Evolutionary conservation across 2,888 invertebrate genomes (phyloP), one percentile per base, ranked within the genome.

Genomic region (Sphinx pinastri): DNA sequence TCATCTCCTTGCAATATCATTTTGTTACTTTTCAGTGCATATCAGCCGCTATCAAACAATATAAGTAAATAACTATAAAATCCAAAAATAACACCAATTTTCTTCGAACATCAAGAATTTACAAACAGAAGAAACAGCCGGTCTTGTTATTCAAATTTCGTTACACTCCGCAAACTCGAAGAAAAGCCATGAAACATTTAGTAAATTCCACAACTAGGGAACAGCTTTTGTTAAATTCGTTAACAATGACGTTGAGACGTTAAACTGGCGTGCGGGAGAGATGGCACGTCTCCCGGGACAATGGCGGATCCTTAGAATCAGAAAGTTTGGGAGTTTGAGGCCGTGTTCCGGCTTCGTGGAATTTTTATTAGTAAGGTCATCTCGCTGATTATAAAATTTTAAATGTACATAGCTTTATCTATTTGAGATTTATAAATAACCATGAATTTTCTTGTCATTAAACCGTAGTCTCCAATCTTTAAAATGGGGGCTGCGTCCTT

Each of bases 151-250:
- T 69, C 14, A 69, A 63, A 69, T 63, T 63, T 54, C 47, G 52
- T 16, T 68, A 68, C 16, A 52, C 25, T 70, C 66, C 71, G 69
- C 71, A 70, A 71, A 73, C 66, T 58, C 45, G 60, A 72, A 70
- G 71, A 67, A 72, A 72, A 68, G 71, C 72, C 51, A 52, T 45
- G 59, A 49, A 57, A 72, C 67, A 71, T 73, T 73, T 68, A 38
- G 63, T 55, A 70, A 74, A 74, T 76, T 72, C 67, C 69, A 38
- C 58, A 68, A 73, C 69, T 71, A 63, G 72, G 71, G 71, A 74
- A 72, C 71, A 71, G 68, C 70, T 74, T 75, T 76, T 76, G 73
- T 75, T 71, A 70, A 71, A 70, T 59, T 69, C 58, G 52, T 59
- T 47, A 74, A 71, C 73, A 73, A 75, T 63, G 55, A 55, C 55